These are phyloP conservation scores for Goniozus legneri DNA, from an alignment of 1,140 invertebrate genomes.

Conservation along the genomic window DNA sequence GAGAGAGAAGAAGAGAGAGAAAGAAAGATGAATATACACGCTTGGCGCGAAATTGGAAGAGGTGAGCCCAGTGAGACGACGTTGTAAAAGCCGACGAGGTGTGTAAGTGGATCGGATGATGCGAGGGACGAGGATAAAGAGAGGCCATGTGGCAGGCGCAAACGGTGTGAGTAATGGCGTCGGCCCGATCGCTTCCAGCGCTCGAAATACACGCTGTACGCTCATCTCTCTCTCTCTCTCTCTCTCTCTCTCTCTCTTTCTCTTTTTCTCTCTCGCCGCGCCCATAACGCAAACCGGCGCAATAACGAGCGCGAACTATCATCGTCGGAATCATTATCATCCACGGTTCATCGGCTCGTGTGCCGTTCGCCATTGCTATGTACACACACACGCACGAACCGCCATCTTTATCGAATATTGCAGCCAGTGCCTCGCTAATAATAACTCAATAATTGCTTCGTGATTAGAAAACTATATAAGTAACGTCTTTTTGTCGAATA, in stretches of 20 bases:
- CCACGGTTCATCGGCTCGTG: constrained; percentile 21
- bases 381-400: too few species aligned
- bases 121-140: constrained; percentile 12
- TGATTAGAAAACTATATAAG: too few species aligned
- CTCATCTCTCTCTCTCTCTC: constrained; percentile 7
- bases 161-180: constrained; percentile 44
- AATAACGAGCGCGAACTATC: constrained; percentile 37
- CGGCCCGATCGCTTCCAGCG: constrained; percentile 38
- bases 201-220: constrained; percentile 26
- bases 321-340: constrained; percentile 44
- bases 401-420: too few species aligned
- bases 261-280: neutral
- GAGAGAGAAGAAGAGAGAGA: neutral
- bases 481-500: too few species aligned
- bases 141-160: constrained; percentile 44
- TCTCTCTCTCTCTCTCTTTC: neutral
- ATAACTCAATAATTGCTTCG: too few species aligned
- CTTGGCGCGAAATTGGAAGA: neutral
- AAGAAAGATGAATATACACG: neutral
- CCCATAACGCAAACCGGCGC: neutral
- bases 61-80: neutral
- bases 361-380: too few species aligned
- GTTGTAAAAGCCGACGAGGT: constrained; percentile 1
- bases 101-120: constrained; percentile 1
- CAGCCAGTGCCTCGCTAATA: too few species aligned